Percentiles rank a stretch among this genome's conserved stretches.
Evolutionary conservation across 2,113 vertebrate genomes (phyloP).

Genomic region (Oryzias curvinotus): DNA sequence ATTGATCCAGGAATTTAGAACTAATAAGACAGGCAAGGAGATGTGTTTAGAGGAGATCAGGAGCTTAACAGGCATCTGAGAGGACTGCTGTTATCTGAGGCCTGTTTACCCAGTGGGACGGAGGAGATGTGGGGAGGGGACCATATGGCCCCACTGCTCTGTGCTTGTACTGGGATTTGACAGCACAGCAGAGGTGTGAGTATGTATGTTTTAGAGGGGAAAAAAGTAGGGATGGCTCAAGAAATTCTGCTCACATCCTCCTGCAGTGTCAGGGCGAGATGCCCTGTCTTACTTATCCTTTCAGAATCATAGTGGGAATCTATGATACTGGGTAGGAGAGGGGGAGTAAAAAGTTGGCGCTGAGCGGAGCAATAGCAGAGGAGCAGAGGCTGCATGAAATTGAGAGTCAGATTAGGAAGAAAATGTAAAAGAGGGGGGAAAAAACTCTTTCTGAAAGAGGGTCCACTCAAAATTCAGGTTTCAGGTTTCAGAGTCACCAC

Average conservation of each 20-base stretch:
- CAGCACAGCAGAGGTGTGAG: conserved; percentile 37
- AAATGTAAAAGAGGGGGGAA: conserved; percentile 7
- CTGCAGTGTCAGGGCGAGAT: conserved; percentile 68
- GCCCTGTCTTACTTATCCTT: conserved; percentile 47
- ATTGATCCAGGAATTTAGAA: conserved; percentile 26
- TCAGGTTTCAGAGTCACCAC: conserved; percentile 19
- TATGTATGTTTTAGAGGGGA: conserved; percentile 5
- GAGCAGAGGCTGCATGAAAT: conserved; percentile 1
- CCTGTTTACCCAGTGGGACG: conserved; percentile 47
- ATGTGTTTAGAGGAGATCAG: conserved; percentile 45
- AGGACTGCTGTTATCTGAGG: conserved; percentile 33
- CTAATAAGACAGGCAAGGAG: conserved; percentile 45
- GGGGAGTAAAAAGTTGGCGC: conserved; percentile 31
- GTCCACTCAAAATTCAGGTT: conserved; percentile 43
- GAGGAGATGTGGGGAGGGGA: conserved; percentile 3
- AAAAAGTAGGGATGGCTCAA: conserved; percentile 19
- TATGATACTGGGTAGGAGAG: conserved; percentile 8
- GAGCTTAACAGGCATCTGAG: conserved; percentile 24
- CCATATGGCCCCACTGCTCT: conserved; percentile 55
- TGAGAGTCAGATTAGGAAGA: conserved; percentile 12
- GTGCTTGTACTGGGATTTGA: conserved; percentile 57
- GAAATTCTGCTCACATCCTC: conserved; percentile 76
- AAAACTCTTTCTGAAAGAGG: conserved; percentile 21
- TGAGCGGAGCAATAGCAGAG: conserved; percentile 2
- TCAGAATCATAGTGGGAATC: conserved; percentile 35